Evolutionary conservation across 2,888 invertebrate genomes (phyloP), one percentile per base, ranked within the genome.

Genomic region (Synergus itoensis): DNA sequence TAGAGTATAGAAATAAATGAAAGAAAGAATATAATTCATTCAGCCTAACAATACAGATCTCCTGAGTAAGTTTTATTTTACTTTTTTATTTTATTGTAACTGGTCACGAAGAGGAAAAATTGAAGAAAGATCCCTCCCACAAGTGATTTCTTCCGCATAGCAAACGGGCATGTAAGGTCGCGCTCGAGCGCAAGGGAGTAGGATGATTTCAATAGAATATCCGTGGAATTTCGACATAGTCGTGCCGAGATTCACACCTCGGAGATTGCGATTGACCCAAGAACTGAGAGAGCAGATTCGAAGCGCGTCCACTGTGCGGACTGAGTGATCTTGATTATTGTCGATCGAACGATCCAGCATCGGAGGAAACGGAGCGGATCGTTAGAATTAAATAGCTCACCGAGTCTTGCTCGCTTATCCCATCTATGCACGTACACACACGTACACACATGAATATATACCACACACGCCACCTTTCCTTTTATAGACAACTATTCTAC

Each of bases 351-450:
- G 84, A 80, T 81, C 78, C 81, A 82, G 79, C 80, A 79, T 81
- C 85, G 77, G 81, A 82, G 80, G 83, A 86, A 85, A 86, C 84
- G 84, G 82, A 86, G 84, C 84, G 86, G 78, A 84, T 85, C 86
- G 84, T 81, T 81, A 82, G 85, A 83, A 84, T 80, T 28, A 28
- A 28, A 28, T 28, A 79, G 28, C 80, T 80, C 78, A 82, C 81
- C 82, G 79, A 82, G 76, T 81, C 79, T 80, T 80, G 79, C 76
- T 76, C 80, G 80, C 81, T 80, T 81, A 82, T 80, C 80, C 76
- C 60, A 77, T 69, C 81, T 81, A 81, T 79, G 81, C 79, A 82
- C 81, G 80, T 69, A 4, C n/a, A 67, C 43, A 43, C 18, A 9
- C 14, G 21, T 16, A 43, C 7, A 41, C 18, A 43, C 12, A 67